Conservation (phyloP, 2,797 vertebrate genomes). For the Phaenicophaeus curvirostris region DNA sequence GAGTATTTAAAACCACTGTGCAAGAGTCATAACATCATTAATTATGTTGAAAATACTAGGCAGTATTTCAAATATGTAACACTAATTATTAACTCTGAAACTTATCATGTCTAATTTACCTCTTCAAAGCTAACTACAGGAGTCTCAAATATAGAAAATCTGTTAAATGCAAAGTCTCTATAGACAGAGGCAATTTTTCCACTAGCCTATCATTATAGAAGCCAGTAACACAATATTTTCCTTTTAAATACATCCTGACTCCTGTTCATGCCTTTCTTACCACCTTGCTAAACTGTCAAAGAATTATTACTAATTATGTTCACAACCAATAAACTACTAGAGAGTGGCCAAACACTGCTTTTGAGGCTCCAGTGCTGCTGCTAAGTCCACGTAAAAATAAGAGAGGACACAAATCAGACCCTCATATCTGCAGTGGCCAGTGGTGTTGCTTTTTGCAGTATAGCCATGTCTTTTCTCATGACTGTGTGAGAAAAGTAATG, state of each 20-base stretch:
- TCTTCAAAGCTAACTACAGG: background rate
- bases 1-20: conserved; percentile 34
- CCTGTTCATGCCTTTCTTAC: background rate
- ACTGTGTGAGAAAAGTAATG: background rate
- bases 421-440: background rate
- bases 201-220: background rate
- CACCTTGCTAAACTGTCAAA: background rate
- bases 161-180: background rate
- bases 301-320: background rate
- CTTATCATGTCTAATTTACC: background rate
- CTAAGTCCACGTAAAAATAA: background rate
- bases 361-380: rapidly evolving
- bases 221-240: background rate
- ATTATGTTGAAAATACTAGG: conserved; percentile 47
- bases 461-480: background rate
- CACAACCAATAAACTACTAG: background rate
- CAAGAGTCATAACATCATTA: conserved; percentile 31
- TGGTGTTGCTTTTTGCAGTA: background rate
- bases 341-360: background rate
- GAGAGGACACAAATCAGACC: background rate
- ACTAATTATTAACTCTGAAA: conserved; percentile 40
- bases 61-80: conserved; percentile 8
- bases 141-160: conserved; percentile 25
- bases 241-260: background rate
- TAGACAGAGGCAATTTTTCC: background rate